A percentile compares a stretch with the other conserved stretches of the same genome.
These are phyloP conservation scores for Discoglossus pictus DNA, from an alignment of 2,797 vertebrate species.

Conservation along the genomic window DNA sequence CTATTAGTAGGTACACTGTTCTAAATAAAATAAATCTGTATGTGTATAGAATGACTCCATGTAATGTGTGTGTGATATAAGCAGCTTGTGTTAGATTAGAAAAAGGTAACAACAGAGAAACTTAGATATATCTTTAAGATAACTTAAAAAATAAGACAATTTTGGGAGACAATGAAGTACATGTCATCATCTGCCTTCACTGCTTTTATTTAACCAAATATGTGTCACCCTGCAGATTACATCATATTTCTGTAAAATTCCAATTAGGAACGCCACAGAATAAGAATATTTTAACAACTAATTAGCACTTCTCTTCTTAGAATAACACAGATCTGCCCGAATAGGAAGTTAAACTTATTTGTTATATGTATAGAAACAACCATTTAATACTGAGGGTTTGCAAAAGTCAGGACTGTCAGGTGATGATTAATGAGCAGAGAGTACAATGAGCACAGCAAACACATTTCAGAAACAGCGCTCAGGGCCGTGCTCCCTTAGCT, in stretches of 20 bases:
- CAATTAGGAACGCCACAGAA: conserved; percentile 15
- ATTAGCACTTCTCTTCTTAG: conserved; percentile 40
- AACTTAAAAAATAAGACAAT: too few relatives aligned
- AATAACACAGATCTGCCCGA: conserved; percentile 25
- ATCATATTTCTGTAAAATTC: conserved; percentile 3
- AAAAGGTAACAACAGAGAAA: too few relatives aligned
- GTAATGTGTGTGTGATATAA: too few relatives aligned
- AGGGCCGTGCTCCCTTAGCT: conserved; percentile 5
- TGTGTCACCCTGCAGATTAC: conserved; percentile 19
- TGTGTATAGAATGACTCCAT: too few relatives aligned
- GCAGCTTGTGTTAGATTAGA: too few relatives aligned
- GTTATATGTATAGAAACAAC: conserved; percentile 19
- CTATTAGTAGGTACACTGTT: too few relatives aligned
- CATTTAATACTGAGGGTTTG: conserved; percentile 21
- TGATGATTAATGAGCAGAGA: conserved; percentile 39
- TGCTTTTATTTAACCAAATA: conserved; percentile 27
- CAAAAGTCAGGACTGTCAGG: conserved; percentile 22
- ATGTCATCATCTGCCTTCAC: too few relatives aligned
- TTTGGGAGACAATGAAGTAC: too few relatives aligned
- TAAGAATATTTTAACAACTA: conserved; percentile 36
- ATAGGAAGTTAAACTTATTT: conserved; percentile 19
- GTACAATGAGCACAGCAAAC: conserved; percentile 9
- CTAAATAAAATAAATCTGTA: too few relatives aligned
- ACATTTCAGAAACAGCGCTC: conserved; percentile 16
- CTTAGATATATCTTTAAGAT: too few relatives aligned